Evolutionary conservation across 2,888 invertebrate genomes (phyloP).

Genomic region (Patella pellucida): DNA sequence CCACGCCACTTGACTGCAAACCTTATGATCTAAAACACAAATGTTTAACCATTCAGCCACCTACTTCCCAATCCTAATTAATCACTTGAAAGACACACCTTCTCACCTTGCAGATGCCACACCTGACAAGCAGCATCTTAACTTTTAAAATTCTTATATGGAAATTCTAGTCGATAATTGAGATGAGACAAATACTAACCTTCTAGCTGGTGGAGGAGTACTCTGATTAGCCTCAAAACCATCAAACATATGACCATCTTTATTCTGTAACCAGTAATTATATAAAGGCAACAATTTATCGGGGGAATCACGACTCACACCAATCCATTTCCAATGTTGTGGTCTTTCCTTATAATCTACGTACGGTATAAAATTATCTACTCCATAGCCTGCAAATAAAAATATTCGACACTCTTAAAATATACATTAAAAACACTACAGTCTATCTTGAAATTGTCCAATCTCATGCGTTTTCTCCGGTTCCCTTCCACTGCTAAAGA

Average conservation of each 20-base stretch:
- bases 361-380: slow-evolving; percentile 90
- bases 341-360: slow-evolving; percentile 83
- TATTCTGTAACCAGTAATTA: slow-evolving; percentile 80
- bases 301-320: slow-evolving; percentile 91
- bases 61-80: too few relatives aligned
- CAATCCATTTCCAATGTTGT: slow-evolving; percentile 88
- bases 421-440: background rate
- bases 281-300: slow-evolving; percentile 82
- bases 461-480: too few relatives aligned
- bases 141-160: too few relatives aligned
- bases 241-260: slow-evolving; percentile 56
- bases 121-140: too few relatives aligned
- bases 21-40: too few relatives aligned
- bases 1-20: too few relatives aligned
- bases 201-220: slow-evolving; percentile 70
- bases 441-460: too few relatives aligned
- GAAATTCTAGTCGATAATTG: too few relatives aligned
- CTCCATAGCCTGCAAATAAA: slow-evolving; percentile 75
- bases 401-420: background rate
- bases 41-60: too few relatives aligned
- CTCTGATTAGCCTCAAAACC: slow-evolving; percentile 60
- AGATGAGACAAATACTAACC: slow-evolving; percentile 49
- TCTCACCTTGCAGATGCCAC: too few relatives aligned
- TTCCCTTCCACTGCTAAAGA: too few relatives aligned
- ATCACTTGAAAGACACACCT: too few relatives aligned